Percentiles rank a stretch among this genome's conserved stretches.
Evolutionary conservation across 2,113 vertebrate genomes (phyloP).

Genomic region (rabbit (Oryctolagus cuniculus)): DNA sequence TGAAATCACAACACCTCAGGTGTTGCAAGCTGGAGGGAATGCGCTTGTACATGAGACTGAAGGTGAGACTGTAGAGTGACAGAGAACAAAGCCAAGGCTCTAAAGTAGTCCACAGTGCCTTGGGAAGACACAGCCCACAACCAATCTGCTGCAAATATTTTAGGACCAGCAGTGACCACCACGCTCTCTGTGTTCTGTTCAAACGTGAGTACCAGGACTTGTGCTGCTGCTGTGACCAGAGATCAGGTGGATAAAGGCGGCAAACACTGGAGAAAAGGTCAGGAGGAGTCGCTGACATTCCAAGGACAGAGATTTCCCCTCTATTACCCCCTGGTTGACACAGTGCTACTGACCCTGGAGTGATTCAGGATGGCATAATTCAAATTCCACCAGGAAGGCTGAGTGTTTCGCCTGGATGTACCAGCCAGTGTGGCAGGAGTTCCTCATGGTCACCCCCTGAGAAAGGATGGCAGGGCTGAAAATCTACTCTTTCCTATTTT

Average conservation of each 20-base stretch:
- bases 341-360: not conserved
- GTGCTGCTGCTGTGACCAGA: too few relatives aligned
- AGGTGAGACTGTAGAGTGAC: too few relatives aligned
- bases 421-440: fast-evolving
- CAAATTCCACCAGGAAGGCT: too few relatives aligned
- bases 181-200: not conserved
- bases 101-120: too few relatives aligned
- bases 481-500: not conserved
- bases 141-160: fast-evolving
- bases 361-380: not conserved
- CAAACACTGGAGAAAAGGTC: not conserved
- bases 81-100: too few relatives aligned
- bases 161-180: not conserved
- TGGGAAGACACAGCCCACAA: too few relatives aligned
- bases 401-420: too few relatives aligned
- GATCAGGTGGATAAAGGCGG: not conserved
- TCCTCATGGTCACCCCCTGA: not conserved
- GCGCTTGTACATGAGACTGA: too few relatives aligned
- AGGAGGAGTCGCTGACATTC: not conserved
- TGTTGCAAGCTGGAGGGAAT: too few relatives aligned
- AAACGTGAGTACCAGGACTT: not conserved
- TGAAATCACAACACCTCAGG: too few relatives aligned
- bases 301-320: not conserved
- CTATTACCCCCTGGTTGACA: not conserved
- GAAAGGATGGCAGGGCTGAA: not conserved